Base-by-base conservation (phyloP, 2,113 vertebrate species). In the Dasyurus viverrinus region DNA sequence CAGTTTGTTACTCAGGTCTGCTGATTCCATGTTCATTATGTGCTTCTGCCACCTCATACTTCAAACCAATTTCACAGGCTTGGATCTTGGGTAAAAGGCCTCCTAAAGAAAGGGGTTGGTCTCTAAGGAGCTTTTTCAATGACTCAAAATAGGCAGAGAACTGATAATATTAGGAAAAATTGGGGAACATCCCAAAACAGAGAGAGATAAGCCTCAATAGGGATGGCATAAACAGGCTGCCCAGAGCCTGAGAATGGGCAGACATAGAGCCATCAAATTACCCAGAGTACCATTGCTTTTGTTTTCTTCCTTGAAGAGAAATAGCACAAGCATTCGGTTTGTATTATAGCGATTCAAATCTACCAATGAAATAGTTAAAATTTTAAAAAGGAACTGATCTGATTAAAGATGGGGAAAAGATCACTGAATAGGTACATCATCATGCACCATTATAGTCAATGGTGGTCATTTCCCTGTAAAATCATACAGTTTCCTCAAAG, bases 221-320 rank as follows among this genome's bases (percentile, higher is more conserved):
- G 55, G 26, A 57, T 36, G 97, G n/a, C 48, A 68, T 25, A 5
- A 0, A 16, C 91, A 47, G 19, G 9, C 9, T 93, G 96, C 95
- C 90, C 90, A 94, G 94, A 94, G n/a, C 19, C 25, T 97, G 54
- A 94, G n/a, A 46, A 0, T 0, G 52, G 16, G 2, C 26, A 14
- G 53, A 30, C 68, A 55, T 30, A 30, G 27, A 60, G 11, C 26
- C 30, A 36, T 30, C 57, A 36, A 11, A 60, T 36, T 60, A 30
- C 27, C 10, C 27, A 60, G 30, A 2, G 57, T 36, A 60, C 30
- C 27, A 14, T 14, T 60, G 57, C 30, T 60, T 30, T 60, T 60
- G 2, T 27, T 60, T 30, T 30, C 11, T 7, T 60, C 57, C 10
- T 30, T 60, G 57, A 60, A 60, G 26, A 60, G 30, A 30, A 60